A percentile compares a stretch with the other conserved stretches of the same genome.
Evolutionary conservation across 2,888 invertebrate genomes (phyloP).

Genomic region (Euproctis similis): DNA sequence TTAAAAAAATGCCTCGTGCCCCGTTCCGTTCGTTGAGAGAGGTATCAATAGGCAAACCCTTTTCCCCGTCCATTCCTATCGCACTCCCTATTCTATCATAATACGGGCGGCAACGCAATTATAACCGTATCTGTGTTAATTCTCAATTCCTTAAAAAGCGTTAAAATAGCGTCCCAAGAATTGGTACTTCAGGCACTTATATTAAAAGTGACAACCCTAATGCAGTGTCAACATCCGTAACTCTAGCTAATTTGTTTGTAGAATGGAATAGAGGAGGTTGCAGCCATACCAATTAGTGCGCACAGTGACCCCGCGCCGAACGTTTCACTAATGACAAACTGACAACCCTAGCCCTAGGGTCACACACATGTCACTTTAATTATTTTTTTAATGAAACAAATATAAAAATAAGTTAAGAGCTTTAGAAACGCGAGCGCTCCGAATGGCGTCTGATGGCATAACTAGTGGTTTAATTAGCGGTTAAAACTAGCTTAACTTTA

Average conservation of each 20-base stretch:
- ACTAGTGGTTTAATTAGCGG: constrained; percentile 24
- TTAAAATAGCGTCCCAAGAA: too few species aligned
- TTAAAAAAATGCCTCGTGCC: too few species aligned
- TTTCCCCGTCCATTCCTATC: too few species aligned
- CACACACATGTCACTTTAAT: constrained; percentile 43
- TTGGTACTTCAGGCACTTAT: too few species aligned
- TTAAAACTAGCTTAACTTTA: constrained; percentile 15
- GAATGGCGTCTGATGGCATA: constrained; percentile 16
- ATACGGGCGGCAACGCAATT: too few species aligned
- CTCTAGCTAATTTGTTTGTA: constrained; percentile 60
- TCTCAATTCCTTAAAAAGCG: too few species aligned
- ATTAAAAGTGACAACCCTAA: constrained; percentile 37
- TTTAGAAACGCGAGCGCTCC: constrained; percentile 15
- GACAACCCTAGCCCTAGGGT: constrained; percentile 26
- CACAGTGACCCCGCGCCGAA: constrained; percentile 34
- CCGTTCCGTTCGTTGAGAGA: too few species aligned
- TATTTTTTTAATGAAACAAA: constrained; percentile 40
- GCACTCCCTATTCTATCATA: too few species aligned
- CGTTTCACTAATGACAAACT: constrained; percentile 36
- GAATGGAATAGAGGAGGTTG: constrained; percentile 39
- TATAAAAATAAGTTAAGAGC: constrained; percentile 25
- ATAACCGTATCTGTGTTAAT: too few species aligned
- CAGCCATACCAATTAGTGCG: constrained; percentile 56
- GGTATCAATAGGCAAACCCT: too few species aligned
- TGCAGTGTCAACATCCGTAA: constrained; percentile 39